Evolutionary conservation across 1,140 invertebrate genomes (phyloP).

Genomic region (Drosophila nannoptera): DNA sequence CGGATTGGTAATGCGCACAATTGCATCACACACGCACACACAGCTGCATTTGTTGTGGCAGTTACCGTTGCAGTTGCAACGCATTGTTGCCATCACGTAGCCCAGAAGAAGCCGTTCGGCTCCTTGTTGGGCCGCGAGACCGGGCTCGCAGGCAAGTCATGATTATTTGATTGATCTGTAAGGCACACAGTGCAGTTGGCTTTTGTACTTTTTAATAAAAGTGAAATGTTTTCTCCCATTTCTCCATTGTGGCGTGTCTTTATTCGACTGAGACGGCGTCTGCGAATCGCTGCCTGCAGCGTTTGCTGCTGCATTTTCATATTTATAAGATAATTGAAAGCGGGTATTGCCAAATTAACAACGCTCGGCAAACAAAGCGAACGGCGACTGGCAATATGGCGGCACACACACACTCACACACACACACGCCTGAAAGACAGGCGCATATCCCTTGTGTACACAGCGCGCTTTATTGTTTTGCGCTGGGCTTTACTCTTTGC

Average conservation of each 20-base stretch:
- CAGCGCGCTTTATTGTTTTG: constrained; percentile 78
- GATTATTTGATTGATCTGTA: constrained; percentile 79
- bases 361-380: constrained; percentile 73
- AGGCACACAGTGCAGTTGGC: constrained; percentile 73
- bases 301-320: constrained; percentile 78
- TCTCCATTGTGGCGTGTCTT: constrained; percentile 32
- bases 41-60: constrained; percentile 24
- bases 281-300: constrained; percentile 47
- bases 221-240: constrained; percentile 72
- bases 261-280: constrained; percentile 16
- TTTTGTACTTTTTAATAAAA: constrained; percentile 73
- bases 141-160: constrained; percentile 45
- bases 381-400: constrained; percentile 65
- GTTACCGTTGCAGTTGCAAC: constrained; percentile 3
- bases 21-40: constrained; percentile 64
- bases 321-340: constrained; percentile 80
- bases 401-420: constrained; percentile 49
- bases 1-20: constrained; percentile 56
- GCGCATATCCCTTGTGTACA: constrained; percentile 78
- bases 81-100: constrained; percentile 49
- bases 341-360: constrained; percentile 79
- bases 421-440: constrained; percentile 51
- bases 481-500: constrained; percentile 64
- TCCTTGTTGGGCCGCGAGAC: not conserved
- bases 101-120: not conserved